phyloP scores from a whole-genome alignment of 2,797 vertebrate genomes.

The Yasuhikotakia modesta region DNA sequence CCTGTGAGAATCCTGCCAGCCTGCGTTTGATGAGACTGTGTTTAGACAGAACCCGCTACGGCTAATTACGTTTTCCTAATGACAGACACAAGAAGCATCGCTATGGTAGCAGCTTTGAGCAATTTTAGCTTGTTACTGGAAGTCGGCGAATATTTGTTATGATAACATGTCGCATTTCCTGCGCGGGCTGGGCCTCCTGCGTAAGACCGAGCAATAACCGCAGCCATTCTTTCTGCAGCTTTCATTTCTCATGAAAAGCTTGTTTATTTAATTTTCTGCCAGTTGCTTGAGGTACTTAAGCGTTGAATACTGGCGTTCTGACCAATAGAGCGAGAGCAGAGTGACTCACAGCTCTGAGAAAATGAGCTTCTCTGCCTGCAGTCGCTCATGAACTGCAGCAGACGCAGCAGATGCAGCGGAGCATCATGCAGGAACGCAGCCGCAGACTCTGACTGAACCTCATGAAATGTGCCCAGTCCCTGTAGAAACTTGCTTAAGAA shows the following conservation, averaged over 20 bases:
- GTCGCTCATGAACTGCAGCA: neutral
- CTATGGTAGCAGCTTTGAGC: conserved; percentile 50
- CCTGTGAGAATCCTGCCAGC: conserved; percentile 1
- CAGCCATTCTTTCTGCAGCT: neutral
- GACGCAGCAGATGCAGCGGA: neutral
- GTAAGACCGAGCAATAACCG: conserved; percentile 18
- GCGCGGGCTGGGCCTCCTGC: conserved; percentile 6
- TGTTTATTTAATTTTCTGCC: conserved; percentile 34
- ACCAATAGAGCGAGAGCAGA: conserved; percentile 14
- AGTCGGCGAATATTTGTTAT: conserved; percentile 36
- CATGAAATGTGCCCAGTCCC: too few relatives aligned
- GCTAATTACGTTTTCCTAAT: conserved; percentile 52
- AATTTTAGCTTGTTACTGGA: conserved; percentile 47
- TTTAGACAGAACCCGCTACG: conserved; percentile 26
- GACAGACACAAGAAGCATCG: conserved; percentile 42
- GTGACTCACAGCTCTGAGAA: conserved; percentile 45
- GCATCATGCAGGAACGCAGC: too few relatives aligned
- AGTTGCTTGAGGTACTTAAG: conserved; percentile 29
- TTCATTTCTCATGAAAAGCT: conserved; percentile 27
- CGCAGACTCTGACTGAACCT: too few relatives aligned
- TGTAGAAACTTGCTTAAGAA: too few relatives aligned
- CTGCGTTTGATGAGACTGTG: conserved; percentile 19
- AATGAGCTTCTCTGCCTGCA: too few relatives aligned
- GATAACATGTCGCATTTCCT: conserved; percentile 44
- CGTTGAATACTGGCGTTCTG: conserved; percentile 9